Evolutionary conservation across 2,888 invertebrate genomes (phyloP), one percentile per base, ranked within the genome.

Genomic region (Xestia ashworthii): DNA sequence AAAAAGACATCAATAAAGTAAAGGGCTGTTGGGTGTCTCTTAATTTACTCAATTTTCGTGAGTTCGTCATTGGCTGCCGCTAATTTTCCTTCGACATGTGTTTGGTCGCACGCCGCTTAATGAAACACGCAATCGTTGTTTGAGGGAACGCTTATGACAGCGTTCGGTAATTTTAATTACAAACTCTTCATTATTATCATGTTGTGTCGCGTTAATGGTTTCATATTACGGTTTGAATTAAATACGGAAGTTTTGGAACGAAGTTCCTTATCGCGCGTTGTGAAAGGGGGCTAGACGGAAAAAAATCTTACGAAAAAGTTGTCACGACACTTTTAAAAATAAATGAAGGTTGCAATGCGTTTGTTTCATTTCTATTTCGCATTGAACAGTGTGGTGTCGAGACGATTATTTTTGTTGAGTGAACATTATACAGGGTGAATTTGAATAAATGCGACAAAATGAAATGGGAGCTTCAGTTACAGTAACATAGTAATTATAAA

Each of bases 41-140:
- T 92, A 91, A 92, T 92, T 91, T 90, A 88, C 90, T 88, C 86
- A 89, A 89, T 92, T 91, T 90, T 89, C 60, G 86, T 87, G 89
- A 89, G 89, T 89, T 87, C 89, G 90, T 90, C 89, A 89, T 69
- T 83, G 71, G 75, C 65, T 86, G 82, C 89, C 90, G 90, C 89
- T 92, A 93, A 93, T 92, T 93, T 93, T 88, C 84, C 76, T 80
- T 78, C 84, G 82, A 84, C 92, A 92, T 84, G 86, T 91, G 92
- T 84, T 81, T 68, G 85, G 89, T 93, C 93, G 76, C 93, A 93
- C 92, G 92, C 85, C 78, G 91, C 88, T 93, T 92, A 90, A 81
- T 85, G 80, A 76, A 75, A 82, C 82, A 78, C 82, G 72, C 76
- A 82, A 76, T 81, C 78, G 67, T 81, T 80, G 75, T 79, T 73